A percentile compares a stretch with the other conserved stretches of the same genome.
These are phyloP conservation scores for Nothobranchius kuhntae DNA, from an alignment of 2,113 vertebrate genomes.

Conservation along the genomic window DNA sequence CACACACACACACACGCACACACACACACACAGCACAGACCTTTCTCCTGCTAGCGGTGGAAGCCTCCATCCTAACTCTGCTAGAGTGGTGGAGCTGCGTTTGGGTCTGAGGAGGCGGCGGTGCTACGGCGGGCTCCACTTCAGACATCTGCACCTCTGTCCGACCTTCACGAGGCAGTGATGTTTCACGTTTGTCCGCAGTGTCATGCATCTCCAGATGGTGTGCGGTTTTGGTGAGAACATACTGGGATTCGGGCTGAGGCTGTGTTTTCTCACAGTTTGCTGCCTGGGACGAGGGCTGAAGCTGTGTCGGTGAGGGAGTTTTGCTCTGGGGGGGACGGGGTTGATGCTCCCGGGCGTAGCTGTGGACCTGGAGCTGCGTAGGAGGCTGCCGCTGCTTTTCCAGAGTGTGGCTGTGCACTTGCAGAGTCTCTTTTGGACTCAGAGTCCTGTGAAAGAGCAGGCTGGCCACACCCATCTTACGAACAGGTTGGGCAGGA, in stretches of 20 bases:
- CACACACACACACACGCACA: no score
- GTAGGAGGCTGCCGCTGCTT: conserved; percentile 57
- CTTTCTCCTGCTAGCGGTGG: conserved; percentile 57
- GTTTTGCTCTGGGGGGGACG: conserved; percentile 50
- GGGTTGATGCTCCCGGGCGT: conserved; percentile 69
- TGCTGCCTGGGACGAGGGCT: conserved; percentile 1
- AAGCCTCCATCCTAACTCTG: not conserved
- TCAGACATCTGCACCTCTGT: conserved; percentile 8
- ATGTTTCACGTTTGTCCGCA: conserved; percentile 7
- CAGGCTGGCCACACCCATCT: conserved; percentile 84
- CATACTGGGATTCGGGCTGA: conserved; percentile 9
- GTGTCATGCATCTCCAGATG: not conserved
- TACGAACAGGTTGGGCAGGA: conserved; percentile 53
- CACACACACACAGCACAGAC: conserved; percentile 28
- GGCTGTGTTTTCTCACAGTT: conserved; percentile 9
- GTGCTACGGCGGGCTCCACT: not conserved
- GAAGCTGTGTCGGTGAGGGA: conserved; percentile 12
- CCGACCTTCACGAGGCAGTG: not conserved
- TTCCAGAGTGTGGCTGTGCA: conserved; percentile 83
- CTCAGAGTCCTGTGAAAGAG: conserved; percentile 82
- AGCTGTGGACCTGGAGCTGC: conserved; percentile 67
- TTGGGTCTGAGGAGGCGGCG: not conserved
- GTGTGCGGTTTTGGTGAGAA: conserved; percentile 6
- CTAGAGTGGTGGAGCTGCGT: conserved; percentile 1
- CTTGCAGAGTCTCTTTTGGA: conserved; percentile 83